phyloP scores from a whole-genome alignment of 35 echinoderm and acorn worm genomes.

The Heliocidaris tuberculata region DNA sequence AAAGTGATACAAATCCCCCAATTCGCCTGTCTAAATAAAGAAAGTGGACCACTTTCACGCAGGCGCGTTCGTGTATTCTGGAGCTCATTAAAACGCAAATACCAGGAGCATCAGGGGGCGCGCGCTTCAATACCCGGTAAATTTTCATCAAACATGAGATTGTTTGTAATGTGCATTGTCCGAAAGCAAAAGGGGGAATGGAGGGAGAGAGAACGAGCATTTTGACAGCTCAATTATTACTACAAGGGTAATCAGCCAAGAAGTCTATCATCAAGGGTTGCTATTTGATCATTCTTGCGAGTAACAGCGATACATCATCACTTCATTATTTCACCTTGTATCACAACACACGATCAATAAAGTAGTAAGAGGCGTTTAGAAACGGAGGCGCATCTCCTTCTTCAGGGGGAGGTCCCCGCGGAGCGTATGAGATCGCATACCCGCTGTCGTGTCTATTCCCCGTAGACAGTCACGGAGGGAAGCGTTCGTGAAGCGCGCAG shows the following conservation, averaged over 20 bases:
- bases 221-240: conserved; percentile 43
- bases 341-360: conserved; percentile 20
- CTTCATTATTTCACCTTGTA: conserved; percentile 14
- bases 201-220: neutral
- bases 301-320: conserved; percentile 47
- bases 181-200: neutral
- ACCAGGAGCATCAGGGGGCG: neutral
- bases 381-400: neutral
- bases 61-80: neutral
- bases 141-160: conserved; percentile 9
- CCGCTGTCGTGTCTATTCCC: conserved; percentile 22
- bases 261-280: conserved; percentile 34
- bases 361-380: neutral
- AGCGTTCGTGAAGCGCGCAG: neutral
- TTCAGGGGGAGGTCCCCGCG: neutral
- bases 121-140: conserved; percentile 8
- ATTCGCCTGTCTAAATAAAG: neutral
- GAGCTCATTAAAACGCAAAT: conserved; percentile 21
- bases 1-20: conserved; percentile 40
- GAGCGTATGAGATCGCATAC: neutral
- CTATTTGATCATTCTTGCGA: conserved; percentile 30
- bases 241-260: neutral
- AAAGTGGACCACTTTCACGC: neutral
- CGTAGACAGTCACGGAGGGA: neutral
- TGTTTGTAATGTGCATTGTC: conserved; percentile 7